A percentile compares a stretch with the other conserved stretches of the same genome.
Conservation (phyloP, 1,140 invertebrate species). For the Trichoplusia ni region DNA sequence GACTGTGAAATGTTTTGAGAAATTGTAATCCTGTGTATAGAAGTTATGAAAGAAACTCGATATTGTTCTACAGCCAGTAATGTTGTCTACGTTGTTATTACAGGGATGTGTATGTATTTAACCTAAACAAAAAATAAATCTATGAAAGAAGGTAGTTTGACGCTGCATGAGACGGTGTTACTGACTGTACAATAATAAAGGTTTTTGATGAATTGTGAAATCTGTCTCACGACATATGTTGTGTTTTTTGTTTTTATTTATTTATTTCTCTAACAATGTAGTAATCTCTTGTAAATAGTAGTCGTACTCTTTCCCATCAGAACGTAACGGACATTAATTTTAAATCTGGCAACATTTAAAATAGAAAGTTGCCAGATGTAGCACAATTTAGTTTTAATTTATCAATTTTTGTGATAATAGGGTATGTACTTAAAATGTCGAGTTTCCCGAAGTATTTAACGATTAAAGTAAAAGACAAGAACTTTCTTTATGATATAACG, state of each 20-base stretch:
- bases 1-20: conserved; percentile 20
- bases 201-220: conserved; percentile 40
- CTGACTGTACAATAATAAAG: conserved; percentile 16
- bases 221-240: conserved; percentile 80
- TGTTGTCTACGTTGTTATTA: background rate
- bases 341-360: conserved; percentile 49
- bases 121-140: background rate
- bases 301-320: conserved; percentile 76
- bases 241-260: conserved; percentile 55
- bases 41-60: conserved; percentile 2
- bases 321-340: conserved; percentile 54
- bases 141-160: background rate
- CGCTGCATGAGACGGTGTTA: background rate
- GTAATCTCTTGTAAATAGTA: conserved; percentile 64
- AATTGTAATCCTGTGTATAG: conserved; percentile 21
- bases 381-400: conserved; percentile 74
- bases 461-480: conserved; percentile 62
- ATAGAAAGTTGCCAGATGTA: conserved; percentile 48
- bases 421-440: conserved; percentile 60
- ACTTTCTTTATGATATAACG: conserved; percentile 59
- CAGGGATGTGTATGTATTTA: background rate
- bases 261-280: conserved; percentile 39
- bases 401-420: conserved; percentile 76
- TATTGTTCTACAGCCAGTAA: conserved; percentile 28
- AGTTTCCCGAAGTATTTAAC: conserved; percentile 42